Base-by-base conservation (phyloP, 1,140 invertebrate genomes). In the Cylas formicarius region DNA sequence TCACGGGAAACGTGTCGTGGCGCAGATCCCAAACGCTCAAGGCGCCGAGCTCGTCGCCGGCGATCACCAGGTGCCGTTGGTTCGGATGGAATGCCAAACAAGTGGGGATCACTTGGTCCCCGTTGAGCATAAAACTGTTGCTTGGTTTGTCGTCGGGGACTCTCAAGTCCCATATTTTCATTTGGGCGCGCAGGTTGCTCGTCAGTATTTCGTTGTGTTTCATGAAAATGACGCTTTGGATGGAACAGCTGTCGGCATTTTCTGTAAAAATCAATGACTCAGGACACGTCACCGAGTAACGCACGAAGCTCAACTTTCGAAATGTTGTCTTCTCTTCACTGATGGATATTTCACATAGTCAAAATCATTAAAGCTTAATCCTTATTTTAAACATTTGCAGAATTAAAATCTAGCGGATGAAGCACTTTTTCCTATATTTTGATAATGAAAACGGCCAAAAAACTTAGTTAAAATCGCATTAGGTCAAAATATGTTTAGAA, bases 11-110 rank as follows among this genome's bases (percentile, higher is more conserved):
- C 3, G 78, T 78, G 20, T 86, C 82, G 48, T 88, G 78, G 19
- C 89, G 69, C 43, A 92, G 67, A 68, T 93, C 89, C 89, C 89
- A 95, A 2, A 90, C 78, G n/a, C 85, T 86, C 14, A 91, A 67
- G 16, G 80, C 78, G 1, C 77, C 52, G 14, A 53, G 33, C 39
- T 53, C 52, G 40, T 53, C 52, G 9, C 88, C 89, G 17, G 85
- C 80, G 1, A 90, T 73, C 0, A 89, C 73, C 32, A 91, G 77
- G 56, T 92, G 86, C 6, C 79, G 77, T 61, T 92, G 88, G 29
- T 84, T 86, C 6, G 89, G 89, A 71, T 94, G 89, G 44, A 81
- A 78, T 1, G 79, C 71, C 17, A 92, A 69, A 61, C 82, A 80
- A 1, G 77, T 82, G 2, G 86, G 78, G 44, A 79, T 79, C 17